Conservation (phyloP, 1,140 invertebrate species). For the Zaprionus africanus region DNA sequence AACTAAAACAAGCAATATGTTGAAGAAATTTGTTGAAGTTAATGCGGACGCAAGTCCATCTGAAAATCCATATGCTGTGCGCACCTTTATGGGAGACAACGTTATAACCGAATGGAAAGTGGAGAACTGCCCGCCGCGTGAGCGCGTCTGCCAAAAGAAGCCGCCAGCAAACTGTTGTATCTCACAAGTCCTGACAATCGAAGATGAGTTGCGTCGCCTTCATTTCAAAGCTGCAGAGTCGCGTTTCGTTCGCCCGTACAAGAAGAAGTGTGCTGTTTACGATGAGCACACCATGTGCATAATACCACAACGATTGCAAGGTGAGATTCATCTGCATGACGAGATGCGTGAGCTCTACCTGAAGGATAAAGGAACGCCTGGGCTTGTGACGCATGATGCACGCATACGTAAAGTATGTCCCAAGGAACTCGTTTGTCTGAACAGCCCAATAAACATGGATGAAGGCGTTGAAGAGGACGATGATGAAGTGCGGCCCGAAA, state of each 20-base stretch:
- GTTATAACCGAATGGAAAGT: slow-evolving; percentile 58
- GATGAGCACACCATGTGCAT: slow-evolving; percentile 71
- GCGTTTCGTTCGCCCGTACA: slow-evolving; percentile 52
- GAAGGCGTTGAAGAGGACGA: slow-evolving; percentile 43
- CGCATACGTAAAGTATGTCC: slow-evolving; percentile 31
- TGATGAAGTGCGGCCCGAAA: slow-evolving; percentile 64
- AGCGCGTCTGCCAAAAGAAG: slow-evolving; percentile 61
- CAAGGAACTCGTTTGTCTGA: slow-evolving; percentile 59
- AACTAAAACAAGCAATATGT: slow-evolving; percentile 53
- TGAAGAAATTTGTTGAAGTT: slow-evolving; percentile 79
- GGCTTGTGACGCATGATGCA: slow-evolving; percentile 66
- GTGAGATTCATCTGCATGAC: slow-evolving; percentile 61
- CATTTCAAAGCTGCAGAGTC: slow-evolving; percentile 72
- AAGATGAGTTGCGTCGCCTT: slow-evolving; percentile 72
- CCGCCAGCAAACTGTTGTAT: slow-evolving; percentile 65
- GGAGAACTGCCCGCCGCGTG: slow-evolving; percentile 56
- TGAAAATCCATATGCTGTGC: slow-evolving; percentile 75
- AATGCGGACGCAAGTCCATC: slow-evolving; percentile 73
- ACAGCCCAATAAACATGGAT: slow-evolving; percentile 61
- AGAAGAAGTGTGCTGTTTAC: slow-evolving; percentile 59
- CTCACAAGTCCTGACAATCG: slow-evolving; percentile 72
- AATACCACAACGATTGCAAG: slow-evolving; percentile 61
- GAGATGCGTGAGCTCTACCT: slow-evolving; percentile 70
- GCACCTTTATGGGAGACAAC: slow-evolving; percentile 72
- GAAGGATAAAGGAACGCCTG: slow-evolving; percentile 35